Conservation (phyloP, 2,888 invertebrate species). For the Pristionchus entomophagus region DNA sequence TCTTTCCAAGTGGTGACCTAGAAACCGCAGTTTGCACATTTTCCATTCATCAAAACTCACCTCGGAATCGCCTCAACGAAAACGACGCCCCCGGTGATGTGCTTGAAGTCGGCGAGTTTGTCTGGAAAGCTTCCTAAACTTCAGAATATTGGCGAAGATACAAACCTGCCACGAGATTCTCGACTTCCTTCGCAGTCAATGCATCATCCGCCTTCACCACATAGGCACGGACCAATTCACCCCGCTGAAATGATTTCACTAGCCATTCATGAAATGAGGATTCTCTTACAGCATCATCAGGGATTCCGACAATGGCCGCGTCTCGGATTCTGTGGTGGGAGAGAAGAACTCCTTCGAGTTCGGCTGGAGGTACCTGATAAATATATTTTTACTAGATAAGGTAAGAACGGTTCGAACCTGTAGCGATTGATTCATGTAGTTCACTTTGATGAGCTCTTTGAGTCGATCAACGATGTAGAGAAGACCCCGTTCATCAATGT, state of each 20-base stretch:
- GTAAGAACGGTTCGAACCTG: background rate
- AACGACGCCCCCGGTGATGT: background rate
- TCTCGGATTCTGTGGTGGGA: background rate
- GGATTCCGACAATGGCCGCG: background rate
- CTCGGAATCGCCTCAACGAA: conserved; percentile 6
- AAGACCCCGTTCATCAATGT: background rate
- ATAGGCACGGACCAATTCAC: background rate
- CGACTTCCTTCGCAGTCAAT: background rate
- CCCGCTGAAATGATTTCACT: background rate
- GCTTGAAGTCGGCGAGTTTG: conserved; percentile 29
- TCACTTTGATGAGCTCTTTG: conserved; percentile 27
- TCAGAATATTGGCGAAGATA: background rate
- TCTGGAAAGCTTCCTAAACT: background rate
- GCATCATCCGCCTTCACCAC: background rate
- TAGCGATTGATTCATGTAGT: conserved; percentile 1
- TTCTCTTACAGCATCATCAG: background rate
- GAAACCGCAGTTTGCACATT: background rate
- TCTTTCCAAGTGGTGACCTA: background rate
- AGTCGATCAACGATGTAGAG: conserved; percentile 23
- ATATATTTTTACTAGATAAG: background rate
- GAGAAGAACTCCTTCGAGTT: conserved; percentile 26
- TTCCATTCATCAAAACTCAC: background rate
- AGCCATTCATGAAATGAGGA: background rate
- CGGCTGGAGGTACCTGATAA: background rate
- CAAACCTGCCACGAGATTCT: background rate